Evolutionary conservation across 2,888 invertebrate species (phyloP), one percentile per base, ranked within the genome.

Genomic region (Hirtodrosophila histrioides): DNA sequence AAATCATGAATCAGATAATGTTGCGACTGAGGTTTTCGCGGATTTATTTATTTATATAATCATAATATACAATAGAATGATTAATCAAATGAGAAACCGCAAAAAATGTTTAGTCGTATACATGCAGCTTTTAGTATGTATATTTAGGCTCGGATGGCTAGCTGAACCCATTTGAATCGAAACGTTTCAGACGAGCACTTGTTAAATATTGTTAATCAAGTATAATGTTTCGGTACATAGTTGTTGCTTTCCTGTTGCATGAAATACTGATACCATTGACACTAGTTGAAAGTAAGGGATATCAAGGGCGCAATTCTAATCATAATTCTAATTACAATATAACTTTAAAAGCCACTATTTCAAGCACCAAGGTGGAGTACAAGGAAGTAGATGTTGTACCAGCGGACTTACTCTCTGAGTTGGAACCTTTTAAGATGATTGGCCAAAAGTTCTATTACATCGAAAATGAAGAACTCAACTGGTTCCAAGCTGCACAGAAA

Each of bases 401-500:
- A 0, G 12, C 17, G 7, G 36, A 49, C 3, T 45, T 56, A 31
- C 29, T 1, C 0, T 6, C 3, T 2, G 0, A 45, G 0, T 1
- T 69, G 7, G 8, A 48, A 3, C 64, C 69, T 3, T 72, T 73
- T 10, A 9, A 60, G 9, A n/a, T 43, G 4, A 58, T 72, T 9
- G 55, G 55, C 3, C 3, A 8, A 35, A 64, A 63, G 9, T 69
- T 44, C 49, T 72, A 72, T 40, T 69, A 35, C 5, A 58, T 55
- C 10, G 46, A 23, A 17, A 35, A 11, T 3, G n/a, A 31, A 3
- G 10, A 51, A 27, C 3, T 48, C 4, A 72, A 72, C 24, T 72
- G 69, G 73, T 64, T 63, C 10, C 63, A 69, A 37, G 64, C 73
- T 17, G 58, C 50, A 10, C 72, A 72, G 46, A 33, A 64, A 23